Evolutionary conservation across 2,113 vertebrate species (phyloP).

Genomic region (Ceyx cyanopectus): DNA sequence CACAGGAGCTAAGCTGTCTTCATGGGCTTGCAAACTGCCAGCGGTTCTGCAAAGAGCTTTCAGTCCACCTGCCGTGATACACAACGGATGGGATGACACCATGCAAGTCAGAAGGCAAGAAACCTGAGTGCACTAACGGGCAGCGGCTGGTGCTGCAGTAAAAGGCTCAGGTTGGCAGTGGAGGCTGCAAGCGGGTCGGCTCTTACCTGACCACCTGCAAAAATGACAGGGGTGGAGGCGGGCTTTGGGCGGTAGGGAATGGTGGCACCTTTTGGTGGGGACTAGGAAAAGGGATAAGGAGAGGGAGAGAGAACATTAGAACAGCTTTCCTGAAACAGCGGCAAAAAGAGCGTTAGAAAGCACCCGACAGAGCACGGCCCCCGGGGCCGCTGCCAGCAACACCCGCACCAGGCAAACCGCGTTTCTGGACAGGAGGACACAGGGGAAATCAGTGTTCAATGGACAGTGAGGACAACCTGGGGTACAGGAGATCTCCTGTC

Average conservation of each 20-base stretch:
- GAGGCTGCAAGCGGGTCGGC: conserved; percentile 92
- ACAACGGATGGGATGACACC: conserved; percentile 63
- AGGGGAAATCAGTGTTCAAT: neutral
- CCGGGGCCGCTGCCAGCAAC: conserved; percentile 16
- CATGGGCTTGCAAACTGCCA: neutral
- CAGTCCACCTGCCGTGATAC: neutral
- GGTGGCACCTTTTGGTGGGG: conserved; percentile 99
- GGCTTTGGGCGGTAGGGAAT: conserved; percentile 99
- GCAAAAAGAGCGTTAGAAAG: conserved; percentile 66
- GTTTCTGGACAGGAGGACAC: conserved; percentile 32
- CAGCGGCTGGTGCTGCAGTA: conserved; percentile 98
- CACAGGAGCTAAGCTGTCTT: neutral
- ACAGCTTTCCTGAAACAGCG: conserved; percentile 69
- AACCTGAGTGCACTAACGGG: conserved; percentile 99
- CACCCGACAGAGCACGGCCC: conserved; percentile 32
- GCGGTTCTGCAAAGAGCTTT: conserved; percentile 61
- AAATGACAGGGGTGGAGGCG: conserved; percentile 98
- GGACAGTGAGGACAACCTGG: neutral
- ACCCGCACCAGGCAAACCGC: neutral
- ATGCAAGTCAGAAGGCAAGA: conserved; percentile 88
- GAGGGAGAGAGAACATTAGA: conserved; percentile 88
- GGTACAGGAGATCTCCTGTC: neutral
- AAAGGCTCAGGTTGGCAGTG: conserved; percentile 92
- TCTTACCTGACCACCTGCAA: conserved; percentile 99
- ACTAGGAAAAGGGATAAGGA: conserved; percentile 90